Evolutionary conservation across 2,797 vertebrate genomes (phyloP), one percentile per base, ranked within the genome.

Genomic region (Scolopax bukidnonensis): DNA sequence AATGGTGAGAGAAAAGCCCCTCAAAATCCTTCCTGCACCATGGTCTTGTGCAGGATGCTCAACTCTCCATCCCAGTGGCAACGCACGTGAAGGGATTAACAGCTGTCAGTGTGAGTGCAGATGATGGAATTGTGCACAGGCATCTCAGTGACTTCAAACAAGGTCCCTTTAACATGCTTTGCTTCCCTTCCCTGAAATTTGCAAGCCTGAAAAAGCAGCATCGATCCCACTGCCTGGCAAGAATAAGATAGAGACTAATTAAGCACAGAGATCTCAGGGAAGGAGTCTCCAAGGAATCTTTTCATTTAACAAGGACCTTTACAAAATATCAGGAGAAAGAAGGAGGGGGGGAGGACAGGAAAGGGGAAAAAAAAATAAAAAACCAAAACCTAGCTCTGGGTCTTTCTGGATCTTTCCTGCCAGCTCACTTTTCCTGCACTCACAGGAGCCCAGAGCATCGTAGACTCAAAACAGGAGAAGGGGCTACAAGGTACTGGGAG

Each of bases 221-320:
- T 90, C 8, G 32, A 96, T 89, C 86, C 75, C 24, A 14, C 40
- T 57, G 69, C 45, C 71, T 83, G 50, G 41, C 28, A 87, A 69
- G 85, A 92, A 79, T 78, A 59, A 24, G 85, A 28, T 28, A 51
- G 64, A 78, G 59, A 69, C 45, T 85, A 85, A 95, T 67, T 96
- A 79, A 90, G 56, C 71, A 59, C 41, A 43, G 82, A 90, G 28
- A 75, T 84, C 69, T 87, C 40, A 4, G 45, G 63, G 75, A 94
- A 94, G 41, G 45, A 90, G 36, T 30, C 75, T 86, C 89, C 79
- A 64, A 84, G 45, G 73, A 67, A 67, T n/a, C 40, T 79, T 85
- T 77, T 38, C 10, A 59, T 65, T 90, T 3, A 86, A 80, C 43
- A 71, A 85, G 80, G 28, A 82, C n/a, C 18, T n/a, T 30, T 56